A percentile compares a stretch with the other conserved stretches of the same genome.
Evolutionary conservation across 1,140 invertebrate genomes (phyloP).

Genomic region (Dreissena rostriformis): DNA sequence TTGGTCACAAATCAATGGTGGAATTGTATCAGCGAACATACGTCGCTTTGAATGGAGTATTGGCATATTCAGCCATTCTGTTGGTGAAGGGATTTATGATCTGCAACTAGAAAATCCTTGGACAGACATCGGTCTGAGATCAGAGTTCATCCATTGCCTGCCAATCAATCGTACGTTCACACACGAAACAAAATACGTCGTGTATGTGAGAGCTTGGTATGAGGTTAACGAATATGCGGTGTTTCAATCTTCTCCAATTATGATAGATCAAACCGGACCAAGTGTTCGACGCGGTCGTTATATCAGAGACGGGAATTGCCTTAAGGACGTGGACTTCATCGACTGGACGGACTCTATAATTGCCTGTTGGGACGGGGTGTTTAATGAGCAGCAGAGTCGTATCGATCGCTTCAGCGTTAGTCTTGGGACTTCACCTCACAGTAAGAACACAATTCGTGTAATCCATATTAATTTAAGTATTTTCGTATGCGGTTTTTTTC

Average conservation of each 20-base stretch:
- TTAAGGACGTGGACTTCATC: slow-evolving; percentile 59
- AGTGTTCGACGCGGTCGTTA: slow-evolving; percentile 50
- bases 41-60: slow-evolving; percentile 64
- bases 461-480: no score
- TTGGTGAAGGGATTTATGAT: slow-evolving; percentile 61
- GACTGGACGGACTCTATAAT: slow-evolving; percentile 43
- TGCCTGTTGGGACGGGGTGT: slow-evolving; percentile 64
- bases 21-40: not conserved
- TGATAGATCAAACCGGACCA: slow-evolving; percentile 59
- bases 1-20: slow-evolving; percentile 28
- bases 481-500: no score
- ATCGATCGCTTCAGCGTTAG: slow-evolving; percentile 51
- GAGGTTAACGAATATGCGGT: slow-evolving; percentile 27
- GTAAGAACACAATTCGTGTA: no score
- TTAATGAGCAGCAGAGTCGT: slow-evolving; percentile 60
- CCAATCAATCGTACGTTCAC: slow-evolving; percentile 23
- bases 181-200: slow-evolving; percentile 51
- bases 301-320: slow-evolving; percentile 54
- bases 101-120: slow-evolving; percentile 50
- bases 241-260: slow-evolving; percentile 51
- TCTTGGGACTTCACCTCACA: slow-evolving; percentile 56
- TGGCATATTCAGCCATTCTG: slow-evolving; percentile 25
- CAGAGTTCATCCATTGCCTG: slow-evolving; percentile 58
- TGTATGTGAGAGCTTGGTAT: slow-evolving; percentile 63
- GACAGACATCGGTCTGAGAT: slow-evolving; percentile 60